phyloP scores from a whole-genome alignment of 2,113 vertebrate species.

The Solea solea region DNA sequence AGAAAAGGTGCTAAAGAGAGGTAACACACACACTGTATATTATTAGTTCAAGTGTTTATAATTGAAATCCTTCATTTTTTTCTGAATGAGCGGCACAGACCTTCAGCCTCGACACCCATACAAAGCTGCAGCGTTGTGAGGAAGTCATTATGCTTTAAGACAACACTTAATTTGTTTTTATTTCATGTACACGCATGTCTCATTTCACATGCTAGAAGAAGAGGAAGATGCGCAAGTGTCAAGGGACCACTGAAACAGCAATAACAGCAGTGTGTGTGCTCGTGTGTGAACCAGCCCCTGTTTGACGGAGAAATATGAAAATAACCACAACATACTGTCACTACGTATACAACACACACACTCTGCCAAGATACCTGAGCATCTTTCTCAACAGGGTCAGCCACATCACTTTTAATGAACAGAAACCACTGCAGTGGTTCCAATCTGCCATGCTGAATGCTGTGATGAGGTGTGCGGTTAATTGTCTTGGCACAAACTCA shows the following conservation, averaged over 20 bases:
- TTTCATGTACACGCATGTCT: conserved; percentile 45
- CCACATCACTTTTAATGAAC: conserved; percentile 69
- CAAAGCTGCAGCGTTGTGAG: conserved; percentile 26
- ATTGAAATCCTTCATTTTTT: neutral
- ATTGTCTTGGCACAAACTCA: conserved; percentile 41
- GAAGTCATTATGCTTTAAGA: conserved; percentile 27
- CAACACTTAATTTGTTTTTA: conserved; percentile 60
- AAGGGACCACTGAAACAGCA: conserved; percentile 74
- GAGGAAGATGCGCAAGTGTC: conserved; percentile 64
- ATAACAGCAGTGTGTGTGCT: conserved; percentile 67
- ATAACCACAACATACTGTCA: conserved; percentile 70
- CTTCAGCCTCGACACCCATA: neutral
- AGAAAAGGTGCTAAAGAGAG: no score
- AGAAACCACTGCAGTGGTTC: conserved; percentile 50
- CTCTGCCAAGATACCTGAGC: conserved; percentile 74
- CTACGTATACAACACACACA: conserved; percentile 36
- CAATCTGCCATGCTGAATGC: conserved; percentile 43
- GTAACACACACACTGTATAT: no score
- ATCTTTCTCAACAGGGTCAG: conserved; percentile 66
- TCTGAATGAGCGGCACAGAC: neutral
- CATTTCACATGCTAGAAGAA: conserved; percentile 50
- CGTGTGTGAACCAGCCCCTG: conserved; percentile 52
- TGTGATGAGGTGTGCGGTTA: conserved; percentile 44
- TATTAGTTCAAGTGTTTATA: conserved; percentile 6
- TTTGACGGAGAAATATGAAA: conserved; percentile 65